Base-by-base conservation (phyloP, 2,797 vertebrate species). In the Poeciliopsis presidionis region DNA sequence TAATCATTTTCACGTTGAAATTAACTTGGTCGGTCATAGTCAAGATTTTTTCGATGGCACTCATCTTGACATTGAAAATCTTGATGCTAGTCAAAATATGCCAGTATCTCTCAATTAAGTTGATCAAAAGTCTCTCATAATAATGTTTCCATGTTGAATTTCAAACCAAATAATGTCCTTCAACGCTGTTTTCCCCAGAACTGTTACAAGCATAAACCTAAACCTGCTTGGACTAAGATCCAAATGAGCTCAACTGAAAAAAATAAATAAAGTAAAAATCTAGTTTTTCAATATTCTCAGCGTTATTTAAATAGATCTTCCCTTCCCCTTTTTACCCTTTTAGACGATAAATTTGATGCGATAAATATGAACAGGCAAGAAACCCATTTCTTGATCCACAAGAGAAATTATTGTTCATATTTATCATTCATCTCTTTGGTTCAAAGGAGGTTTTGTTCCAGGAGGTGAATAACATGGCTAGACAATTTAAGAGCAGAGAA, bases 71-170 rank as follows among this genome's bases (percentile, higher is more conserved):
- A n/a, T 28, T 20, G 14, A 46, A 71, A 55, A 55, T 12, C 30
- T 67, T 39, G 33, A 41, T 72, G 16, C 84, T 80, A 89, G 85
- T 73, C 13, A 57, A 2, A 18, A 36, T 63, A 20, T 63, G 5
- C 57, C 30, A 20, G 7, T 18, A 63, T 9, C 59, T 63, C 30
- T 3, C 6, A 36, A 36, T 20, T 63, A 20, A 36, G 30, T 20
- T 36, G 30, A 63, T 20, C 20, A 63, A 18, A 63, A 8, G 16
- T 18, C 14, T 7, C 14, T 30, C 30, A 18, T 6, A 8, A 6
- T 33, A 30, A 61, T 61, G 59, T 13, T 63, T 63, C 7, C 4
- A 7, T 63, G 59, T 63, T 36, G 30, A 63, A 36, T 63, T 63
- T 7, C 9, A 41, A 67, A 41, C 16, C 16, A 63, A 63, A 39